A percentile compares a stretch with the other conserved stretches of the same genome.
These are phyloP conservation scores for Amphipyra tragopoginis DNA, from an alignment of 2,888 invertebrate genomes.

Conservation along the genomic window DNA sequence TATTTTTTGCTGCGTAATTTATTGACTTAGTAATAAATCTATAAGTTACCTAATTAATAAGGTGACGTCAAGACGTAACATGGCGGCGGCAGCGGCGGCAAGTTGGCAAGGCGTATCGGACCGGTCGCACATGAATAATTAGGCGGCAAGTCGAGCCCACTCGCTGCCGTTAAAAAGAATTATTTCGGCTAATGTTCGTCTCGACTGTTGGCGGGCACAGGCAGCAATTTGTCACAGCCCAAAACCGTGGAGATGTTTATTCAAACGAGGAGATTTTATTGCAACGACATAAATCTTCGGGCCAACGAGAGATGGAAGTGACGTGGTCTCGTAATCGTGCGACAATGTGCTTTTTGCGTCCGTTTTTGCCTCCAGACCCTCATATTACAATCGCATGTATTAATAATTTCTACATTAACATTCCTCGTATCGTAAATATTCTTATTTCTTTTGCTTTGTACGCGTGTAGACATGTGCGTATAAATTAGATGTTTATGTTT, in stretches of 20 bases:
- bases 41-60: slow-evolving; percentile 49
- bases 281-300: slow-evolving; percentile 85
- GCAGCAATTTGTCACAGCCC: slow-evolving; percentile 85
- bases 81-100: slow-evolving; percentile 30
- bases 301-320: slow-evolving; percentile 80
- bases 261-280: slow-evolving; percentile 88
- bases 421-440: slow-evolving; percentile 59
- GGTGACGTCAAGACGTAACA: slow-evolving; percentile 34
- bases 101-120: slow-evolving; percentile 55
- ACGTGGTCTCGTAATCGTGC: slow-evolving; percentile 78
- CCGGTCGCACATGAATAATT: slow-evolving; percentile 79
- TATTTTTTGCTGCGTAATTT: slow-evolving; percentile 5
- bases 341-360: slow-evolving; percentile 72
- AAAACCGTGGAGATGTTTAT: slow-evolving; percentile 83
- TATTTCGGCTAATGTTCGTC: slow-evolving; percentile 83
- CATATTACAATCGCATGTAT: slow-evolving; percentile 59
- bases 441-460: slow-evolving; percentile 47
- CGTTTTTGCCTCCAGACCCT: slow-evolving; percentile 42
- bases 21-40: slow-evolving; percentile 29
- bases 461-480: slow-evolving; percentile 7
- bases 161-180: slow-evolving; percentile 82
- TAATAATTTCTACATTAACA: slow-evolving; percentile 60
- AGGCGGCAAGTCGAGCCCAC: slow-evolving; percentile 73
- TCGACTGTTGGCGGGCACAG: slow-evolving; percentile 81
- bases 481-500: slow-evolving; percentile 24